Evolutionary conservation across 2,888 invertebrate species (phyloP).

Genomic region (Erebia ligea): DNA sequence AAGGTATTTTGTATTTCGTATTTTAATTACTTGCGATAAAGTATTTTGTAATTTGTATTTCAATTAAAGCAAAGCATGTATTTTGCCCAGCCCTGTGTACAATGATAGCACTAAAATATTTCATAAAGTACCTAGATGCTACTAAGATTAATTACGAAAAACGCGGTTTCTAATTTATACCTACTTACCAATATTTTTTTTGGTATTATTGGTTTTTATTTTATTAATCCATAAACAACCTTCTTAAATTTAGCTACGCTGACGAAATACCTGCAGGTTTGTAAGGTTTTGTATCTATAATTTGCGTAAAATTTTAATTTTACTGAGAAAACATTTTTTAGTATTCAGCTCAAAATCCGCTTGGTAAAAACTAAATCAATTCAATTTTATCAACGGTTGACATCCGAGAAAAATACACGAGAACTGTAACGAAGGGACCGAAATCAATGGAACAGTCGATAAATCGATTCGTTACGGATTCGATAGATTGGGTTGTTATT

Average conservation of each 20-base stretch:
- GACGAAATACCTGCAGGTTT: neutral
- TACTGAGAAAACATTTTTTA: neutral
- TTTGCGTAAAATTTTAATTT: neutral
- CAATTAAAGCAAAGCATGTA: too few relatives aligned
- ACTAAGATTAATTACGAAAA: neutral
- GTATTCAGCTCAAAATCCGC: neutral
- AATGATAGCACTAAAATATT: too few relatives aligned
- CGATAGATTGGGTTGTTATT: conserved; percentile 8
- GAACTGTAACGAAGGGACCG: conserved; percentile 28
- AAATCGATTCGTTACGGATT: conserved; percentile 21
- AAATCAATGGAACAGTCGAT: conserved; percentile 12
- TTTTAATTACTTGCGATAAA: too few relatives aligned
- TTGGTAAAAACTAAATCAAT: conserved; percentile 1
- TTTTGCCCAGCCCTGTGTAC: too few relatives aligned
- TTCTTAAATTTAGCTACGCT: neutral
- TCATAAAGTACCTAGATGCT: too few relatives aligned
- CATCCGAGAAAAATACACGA: conserved; percentile 14
- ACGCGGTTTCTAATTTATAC: neutral
- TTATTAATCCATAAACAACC: neutral
- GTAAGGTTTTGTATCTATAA: neutral
- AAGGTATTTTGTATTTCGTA: too few relatives aligned
- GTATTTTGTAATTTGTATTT: too few relatives aligned
- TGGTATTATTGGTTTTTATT: neutral
- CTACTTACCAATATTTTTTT: neutral
- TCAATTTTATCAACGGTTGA: conserved; percentile 7